A percentile compares a stretch with the other conserved stretches of the same genome.
Conservation (phyloP, 2,113 vertebrate species). For the Columbina picui region DNA sequence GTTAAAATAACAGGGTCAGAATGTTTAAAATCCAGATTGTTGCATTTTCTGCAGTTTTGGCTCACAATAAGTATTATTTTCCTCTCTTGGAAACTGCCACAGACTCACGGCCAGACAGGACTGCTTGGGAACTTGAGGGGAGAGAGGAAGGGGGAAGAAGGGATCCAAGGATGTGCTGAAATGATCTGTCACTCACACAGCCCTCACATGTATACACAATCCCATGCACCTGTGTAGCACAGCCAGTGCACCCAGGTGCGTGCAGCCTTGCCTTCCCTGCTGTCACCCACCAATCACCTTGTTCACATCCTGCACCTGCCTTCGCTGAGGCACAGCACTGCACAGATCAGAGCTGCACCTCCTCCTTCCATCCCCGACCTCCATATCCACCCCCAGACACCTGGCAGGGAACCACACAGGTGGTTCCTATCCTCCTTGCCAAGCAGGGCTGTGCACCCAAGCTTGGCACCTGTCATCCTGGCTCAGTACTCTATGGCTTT, state of each 20-base stretch:
- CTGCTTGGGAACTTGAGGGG: background rate
- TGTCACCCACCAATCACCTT: background rate
- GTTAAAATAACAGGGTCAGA: slow-evolving; percentile 51
- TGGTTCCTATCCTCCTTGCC: background rate
- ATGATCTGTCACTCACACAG: background rate
- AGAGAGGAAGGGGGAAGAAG: background rate
- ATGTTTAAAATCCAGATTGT: slow-evolving; percentile 41
- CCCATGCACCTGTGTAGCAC: fast-evolving
- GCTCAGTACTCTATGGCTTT: background rate
- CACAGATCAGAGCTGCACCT: background rate
- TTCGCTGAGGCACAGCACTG: background rate
- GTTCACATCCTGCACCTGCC: background rate
- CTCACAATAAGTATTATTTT: background rate
- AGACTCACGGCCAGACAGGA: background rate
- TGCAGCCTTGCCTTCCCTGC: background rate
- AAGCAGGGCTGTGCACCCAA: background rate
- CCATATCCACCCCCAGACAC: background rate
- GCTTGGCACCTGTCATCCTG: background rate
- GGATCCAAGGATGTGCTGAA: background rate
- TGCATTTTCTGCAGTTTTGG: slow-evolving; percentile 31
- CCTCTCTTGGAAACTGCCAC: background rate
- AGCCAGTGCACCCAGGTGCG: no score
- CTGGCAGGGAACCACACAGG: background rate
- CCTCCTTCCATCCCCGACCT: background rate
- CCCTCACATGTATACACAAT: fast-evolving